Conservation (phyloP, 1,140 invertebrate species). For the Drosophila fuyamai region DNA sequence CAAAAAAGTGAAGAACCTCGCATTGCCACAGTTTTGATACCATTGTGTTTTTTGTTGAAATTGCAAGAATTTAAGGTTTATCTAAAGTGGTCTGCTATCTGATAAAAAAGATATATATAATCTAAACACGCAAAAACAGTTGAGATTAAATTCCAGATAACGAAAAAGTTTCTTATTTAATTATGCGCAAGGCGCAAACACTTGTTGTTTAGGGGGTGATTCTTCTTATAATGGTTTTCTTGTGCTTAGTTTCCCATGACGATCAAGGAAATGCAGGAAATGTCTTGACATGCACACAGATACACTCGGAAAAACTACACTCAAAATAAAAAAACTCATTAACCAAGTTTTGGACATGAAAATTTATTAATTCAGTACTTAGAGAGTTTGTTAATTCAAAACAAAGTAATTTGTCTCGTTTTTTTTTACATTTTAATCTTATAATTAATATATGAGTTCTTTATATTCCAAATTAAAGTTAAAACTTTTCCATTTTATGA, state of each 20-base stretch:
- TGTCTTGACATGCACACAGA: slow-evolving; percentile 37
- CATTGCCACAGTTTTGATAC: slow-evolving; percentile 31
- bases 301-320: slow-evolving; percentile 16
- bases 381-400: too few relatives aligned
- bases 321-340: not conserved
- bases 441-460: not conserved
- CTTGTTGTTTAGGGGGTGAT: slow-evolving; percentile 44
- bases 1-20: slow-evolving; percentile 18
- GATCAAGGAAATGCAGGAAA: slow-evolving; percentile 63
- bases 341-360: not conserved
- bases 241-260: slow-evolving; percentile 74
- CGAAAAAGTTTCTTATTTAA: slow-evolving; percentile 35
- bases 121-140: slow-evolving; percentile 13
- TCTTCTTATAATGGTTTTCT: slow-evolving; percentile 28
- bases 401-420: too few relatives aligned
- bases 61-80: slow-evolving; percentile 31
- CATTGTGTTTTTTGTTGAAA: not conserved
- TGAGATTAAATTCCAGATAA: slow-evolving; percentile 51
- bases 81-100: slow-evolving; percentile 12
- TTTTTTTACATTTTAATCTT: too few relatives aligned
- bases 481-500: not conserved
- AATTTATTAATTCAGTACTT: not conserved
- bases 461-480: not conserved
- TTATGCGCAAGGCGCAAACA: slow-evolving; percentile 39
- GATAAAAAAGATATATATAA: slow-evolving; percentile 18